phyloP scores from a whole-genome alignment of 2,113 vertebrate genomes.

The Ophthalmolycus amberensis region DNA sequence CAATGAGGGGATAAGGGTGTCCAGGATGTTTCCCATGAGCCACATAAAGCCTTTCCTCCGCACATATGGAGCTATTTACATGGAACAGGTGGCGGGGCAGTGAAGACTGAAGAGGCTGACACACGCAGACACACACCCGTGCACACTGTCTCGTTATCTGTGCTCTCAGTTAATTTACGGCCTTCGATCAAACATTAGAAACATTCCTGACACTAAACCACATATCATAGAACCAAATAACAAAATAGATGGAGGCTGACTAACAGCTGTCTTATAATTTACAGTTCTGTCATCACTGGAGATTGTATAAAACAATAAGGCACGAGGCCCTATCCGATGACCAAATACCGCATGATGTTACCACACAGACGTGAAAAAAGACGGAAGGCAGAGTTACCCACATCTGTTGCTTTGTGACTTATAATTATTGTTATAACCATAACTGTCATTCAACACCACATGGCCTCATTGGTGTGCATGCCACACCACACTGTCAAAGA shows the following conservation, averaged over 20 bases:
- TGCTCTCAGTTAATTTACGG: slow-evolving; percentile 59
- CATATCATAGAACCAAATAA: slow-evolving; percentile 30
- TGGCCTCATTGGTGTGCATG: slow-evolving; percentile 43
- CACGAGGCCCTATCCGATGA: slow-evolving; percentile 28
- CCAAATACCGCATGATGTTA: slow-evolving; percentile 31
- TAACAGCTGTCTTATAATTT: slow-evolving; percentile 68
- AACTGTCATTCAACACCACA: slow-evolving; percentile 60
- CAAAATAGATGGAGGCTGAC: slow-evolving; percentile 42
- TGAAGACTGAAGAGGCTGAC: slow-evolving; percentile 55
- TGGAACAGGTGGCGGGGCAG: slow-evolving; percentile 63
- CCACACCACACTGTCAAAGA: slow-evolving; percentile 39
- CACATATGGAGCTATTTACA: slow-evolving; percentile 71
- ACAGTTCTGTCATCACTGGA: slow-evolving; percentile 54
- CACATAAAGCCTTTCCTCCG: slow-evolving; percentile 62
- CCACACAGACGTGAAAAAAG: slow-evolving; percentile 39
- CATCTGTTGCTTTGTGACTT: slow-evolving; percentile 71
- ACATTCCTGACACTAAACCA: slow-evolving; percentile 56
- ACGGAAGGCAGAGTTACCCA: slow-evolving; percentile 28
- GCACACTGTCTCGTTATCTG: slow-evolving; percentile 52
- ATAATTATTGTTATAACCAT: slow-evolving; percentile 71
- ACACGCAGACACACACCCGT: slow-evolving; percentile 8
- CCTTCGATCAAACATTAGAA: slow-evolving; percentile 66
- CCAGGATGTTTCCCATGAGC: slow-evolving; percentile 61
- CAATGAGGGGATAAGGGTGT: slow-evolving; percentile 43
- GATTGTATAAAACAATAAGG: slow-evolving; percentile 56